A percentile compares a stretch with the other conserved stretches of the same genome.
Evolutionary conservation across 2,113 vertebrate genomes (phyloP).

Genomic region (Thomomys bottae): DNA sequence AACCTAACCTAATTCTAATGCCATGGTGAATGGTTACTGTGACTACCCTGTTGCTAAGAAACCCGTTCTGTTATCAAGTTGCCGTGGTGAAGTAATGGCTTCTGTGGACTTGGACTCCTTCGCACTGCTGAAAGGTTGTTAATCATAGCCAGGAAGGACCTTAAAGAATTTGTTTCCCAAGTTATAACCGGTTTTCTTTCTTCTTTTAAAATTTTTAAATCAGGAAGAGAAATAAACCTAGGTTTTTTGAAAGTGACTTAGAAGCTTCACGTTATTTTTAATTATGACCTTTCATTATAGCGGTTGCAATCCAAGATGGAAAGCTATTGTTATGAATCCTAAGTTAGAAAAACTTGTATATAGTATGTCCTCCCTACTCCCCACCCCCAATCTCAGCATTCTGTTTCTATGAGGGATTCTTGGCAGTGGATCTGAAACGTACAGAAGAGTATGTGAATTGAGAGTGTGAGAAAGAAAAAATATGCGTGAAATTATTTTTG

Average conservation of each 20-base stretch:
- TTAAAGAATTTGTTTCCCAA: conserved; percentile 55
- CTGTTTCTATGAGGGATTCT: conserved; percentile 21
- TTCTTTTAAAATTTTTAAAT: not conserved
- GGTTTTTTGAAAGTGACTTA: conserved; percentile 16
- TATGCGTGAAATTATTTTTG: conserved; percentile 25
- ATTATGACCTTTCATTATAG: not conserved
- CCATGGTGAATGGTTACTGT: conserved; percentile 72
- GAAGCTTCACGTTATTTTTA: conserved; percentile 36
- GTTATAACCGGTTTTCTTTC: conserved; percentile 64
- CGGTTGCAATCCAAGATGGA: conserved; percentile 5
- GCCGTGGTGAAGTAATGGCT: conserved; percentile 57
- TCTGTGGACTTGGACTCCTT: conserved; percentile 45
- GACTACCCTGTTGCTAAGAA: conserved; percentile 77
- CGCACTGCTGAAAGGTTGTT: conserved; percentile 22
- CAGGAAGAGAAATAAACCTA: conserved; percentile 47
- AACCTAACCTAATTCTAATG: conserved; percentile 68
- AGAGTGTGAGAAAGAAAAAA: conserved; percentile 4
- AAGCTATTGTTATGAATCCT: not conserved
- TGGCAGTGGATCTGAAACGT: not conserved
- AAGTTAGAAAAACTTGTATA: not conserved
- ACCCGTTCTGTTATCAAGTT: conserved; percentile 65
- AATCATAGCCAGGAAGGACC: conserved; percentile 46
- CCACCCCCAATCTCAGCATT: not conserved
- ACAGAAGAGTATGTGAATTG: conserved; percentile 7
- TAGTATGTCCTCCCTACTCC: not conserved